phyloP scores from a whole-genome alignment of 2,888 invertebrate species.

The Strigamia transsilvanica region DNA sequence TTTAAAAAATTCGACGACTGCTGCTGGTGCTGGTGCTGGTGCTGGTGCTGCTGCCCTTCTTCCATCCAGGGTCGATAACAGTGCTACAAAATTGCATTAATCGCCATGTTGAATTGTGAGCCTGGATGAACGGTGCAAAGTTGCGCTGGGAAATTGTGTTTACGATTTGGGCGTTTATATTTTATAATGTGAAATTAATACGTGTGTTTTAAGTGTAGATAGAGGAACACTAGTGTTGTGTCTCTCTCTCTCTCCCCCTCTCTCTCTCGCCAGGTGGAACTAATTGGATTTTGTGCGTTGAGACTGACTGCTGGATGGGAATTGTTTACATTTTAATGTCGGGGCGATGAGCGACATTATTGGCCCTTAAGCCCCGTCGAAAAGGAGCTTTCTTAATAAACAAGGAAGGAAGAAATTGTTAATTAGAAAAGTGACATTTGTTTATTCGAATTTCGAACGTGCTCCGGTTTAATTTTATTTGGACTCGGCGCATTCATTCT shows the following conservation, averaged over 20 bases:
- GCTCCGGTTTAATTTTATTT: background rate
- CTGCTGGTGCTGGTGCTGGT: no score
- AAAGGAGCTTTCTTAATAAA: no score
- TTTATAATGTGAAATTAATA: no score
- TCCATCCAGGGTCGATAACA: background rate
- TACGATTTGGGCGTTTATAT: background rate
- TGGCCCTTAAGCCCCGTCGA: background rate
- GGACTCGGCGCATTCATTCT: background rate
- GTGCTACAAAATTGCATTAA: background rate
- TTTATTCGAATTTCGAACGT: background rate
- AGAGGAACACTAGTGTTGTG: no score
- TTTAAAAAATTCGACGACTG: no score
- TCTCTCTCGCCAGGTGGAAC: background rate
- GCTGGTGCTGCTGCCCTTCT: no score
- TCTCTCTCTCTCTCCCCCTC: no score
- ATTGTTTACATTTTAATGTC: background rate
- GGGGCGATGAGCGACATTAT: background rate
- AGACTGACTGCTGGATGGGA: background rate
- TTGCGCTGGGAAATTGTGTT: no score
- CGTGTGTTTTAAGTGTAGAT: no score
- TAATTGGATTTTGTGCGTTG: background rate
- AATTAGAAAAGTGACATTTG: background rate
- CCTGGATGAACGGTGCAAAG: no score
- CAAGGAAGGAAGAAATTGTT: no score
- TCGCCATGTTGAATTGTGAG: slow-evolving; percentile 1